A percentile compares a stretch with the other conserved stretches of the same genome.
Conservation (phyloP, 2,888 invertebrate species). For the Drosophila borborema region DNA sequence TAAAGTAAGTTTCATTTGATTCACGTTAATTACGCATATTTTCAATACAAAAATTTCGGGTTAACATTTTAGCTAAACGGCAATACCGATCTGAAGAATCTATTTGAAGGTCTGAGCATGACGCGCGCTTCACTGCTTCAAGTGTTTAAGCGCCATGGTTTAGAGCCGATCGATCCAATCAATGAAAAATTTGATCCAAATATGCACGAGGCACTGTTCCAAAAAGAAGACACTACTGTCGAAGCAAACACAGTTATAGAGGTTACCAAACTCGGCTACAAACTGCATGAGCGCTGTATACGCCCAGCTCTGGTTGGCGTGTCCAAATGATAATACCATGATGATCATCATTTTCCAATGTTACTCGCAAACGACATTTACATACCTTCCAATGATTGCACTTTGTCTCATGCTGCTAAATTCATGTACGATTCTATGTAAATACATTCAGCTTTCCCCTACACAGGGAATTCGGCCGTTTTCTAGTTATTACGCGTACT, state of each 20-base stretch:
- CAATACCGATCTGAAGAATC: constrained; percentile 87
- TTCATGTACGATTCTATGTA: constrained; percentile 62
- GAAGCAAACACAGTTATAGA: constrained; percentile 95
- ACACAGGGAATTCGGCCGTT: constrained; percentile 24
- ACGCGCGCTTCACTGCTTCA: constrained; percentile 93
- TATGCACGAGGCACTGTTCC: constrained; percentile 97
- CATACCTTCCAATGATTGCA: constrained; percentile 56
- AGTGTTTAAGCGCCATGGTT: constrained; percentile 96
- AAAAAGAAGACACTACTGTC: constrained; percentile 93
- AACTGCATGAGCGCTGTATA: constrained; percentile 96
- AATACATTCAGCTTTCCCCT: constrained; percentile 36
- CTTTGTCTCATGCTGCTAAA: constrained; percentile 67
- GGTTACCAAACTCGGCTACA: constrained; percentile 98
- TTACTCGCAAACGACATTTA: constrained; percentile 26
- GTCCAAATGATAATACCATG: constrained; percentile 86
- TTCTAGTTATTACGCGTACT: constrained; percentile 42
- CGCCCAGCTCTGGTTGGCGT: constrained; percentile 99
- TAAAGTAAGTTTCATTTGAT: constrained; percentile 86
- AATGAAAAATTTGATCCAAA: constrained; percentile 98
- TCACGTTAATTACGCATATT: constrained; percentile 86
- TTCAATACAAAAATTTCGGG: not conserved
- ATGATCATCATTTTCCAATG: not conserved
- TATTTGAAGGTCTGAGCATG: constrained; percentile 95
- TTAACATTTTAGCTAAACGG: constrained; percentile 17
- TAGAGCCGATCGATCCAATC: constrained; percentile 94